Base-by-base conservation (phyloP, 35 echinoderm and acorn worm species). In the Nesometra sesokonis region DNA sequence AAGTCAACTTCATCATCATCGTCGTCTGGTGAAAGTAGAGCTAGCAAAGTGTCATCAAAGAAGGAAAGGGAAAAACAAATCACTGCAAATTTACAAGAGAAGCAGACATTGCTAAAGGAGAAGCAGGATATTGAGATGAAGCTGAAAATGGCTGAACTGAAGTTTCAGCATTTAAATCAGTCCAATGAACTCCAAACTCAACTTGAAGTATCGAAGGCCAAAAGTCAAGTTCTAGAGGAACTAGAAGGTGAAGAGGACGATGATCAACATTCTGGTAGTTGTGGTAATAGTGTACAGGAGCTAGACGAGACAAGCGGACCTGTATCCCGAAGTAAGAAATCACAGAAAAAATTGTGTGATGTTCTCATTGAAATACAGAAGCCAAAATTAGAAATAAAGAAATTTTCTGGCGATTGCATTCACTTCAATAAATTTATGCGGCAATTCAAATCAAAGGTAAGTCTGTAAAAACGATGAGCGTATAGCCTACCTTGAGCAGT, bases 341-440 rank as follows among this genome's bases (percentile, higher is more conserved):
- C 36, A 67, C 7, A 67, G 23, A 67, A 88, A 40, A 82, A 82
- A n/a, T 36, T 89, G 0, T 19, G 47, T 37, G 30, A 84, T 17
- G 88, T 77, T 17, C n/a, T 89, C 0, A 77, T 89, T 30, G 88
- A 89, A 35, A 33, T 89, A 13, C 88, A 85, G 82, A 89, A 89
- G 57, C 88, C 88, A 32, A 89, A 88, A 81, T 29, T 88, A 34
- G 78, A 88, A 35, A 88, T 82, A 32, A 88, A 82, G 23, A 82
- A 81, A 29, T 84, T 84, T 84, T 11, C 39, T 77, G 80, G 87
- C 27, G 80, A 89, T 57, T 84, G 87, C 35, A 34, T 89, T 31
- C 13, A 33, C 0, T 89, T 82, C n/a, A 88, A 88, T 39, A 89
- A 78, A 36, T 89, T 89, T 47, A 89, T 77, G 67, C 81, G 81